Evolutionary conservation across 53 echinoderm and acorn worm genomes (phyloP), one percentile per base, ranked within the genome.

Genomic region (Patiria pectinifera): DNA sequence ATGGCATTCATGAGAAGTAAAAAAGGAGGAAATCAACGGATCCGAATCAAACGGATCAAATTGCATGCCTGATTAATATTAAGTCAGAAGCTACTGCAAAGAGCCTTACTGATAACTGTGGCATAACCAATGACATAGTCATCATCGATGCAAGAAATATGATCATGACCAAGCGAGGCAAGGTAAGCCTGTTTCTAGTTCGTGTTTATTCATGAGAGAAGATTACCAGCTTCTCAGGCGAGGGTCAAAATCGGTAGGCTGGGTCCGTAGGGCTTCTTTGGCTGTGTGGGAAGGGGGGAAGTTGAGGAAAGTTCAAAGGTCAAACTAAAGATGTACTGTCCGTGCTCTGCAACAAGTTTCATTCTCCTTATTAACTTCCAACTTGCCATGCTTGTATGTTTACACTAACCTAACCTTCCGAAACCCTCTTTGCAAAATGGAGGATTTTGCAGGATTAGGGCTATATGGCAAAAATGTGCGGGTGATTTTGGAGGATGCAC

Each of bases 221-320:
- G 87, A 58, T 87, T 87, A 87, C 87, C 87, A 87, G 87, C 76
- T 87, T 76, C 87, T 76, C 16, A 78, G 24, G 3, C 87, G 87
- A 60, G 87, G 87, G 76, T 87, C 87, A 87, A 87, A 87, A 59
- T 76, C 87, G 21, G 59, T 18, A 59, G n/a, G 60, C 76, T 87
- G 87, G 49, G 76, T 76, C 45, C 60, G 76, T 25, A 78, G 35
- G 87, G 75, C 87, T 25, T 26, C 25, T 60, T 26, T 45, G 60
- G 87, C 87, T 87, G 87, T 87, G 62, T 77, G 61, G 62, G 26
- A 66, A 18, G 66, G 66, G 60, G 60, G 14, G 66, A 18, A 19
- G 63, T n/a, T 82, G 59, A 87, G 77, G 77, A 84, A 18, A 63
- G 66, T 26, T 75, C 87, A 87, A 87, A 87, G 87, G 77, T 87